These are phyloP conservation scores for Xiphophorus birchmanni DNA, from an alignment of 2,797 vertebrate species.

Conservation along the genomic window DNA sequence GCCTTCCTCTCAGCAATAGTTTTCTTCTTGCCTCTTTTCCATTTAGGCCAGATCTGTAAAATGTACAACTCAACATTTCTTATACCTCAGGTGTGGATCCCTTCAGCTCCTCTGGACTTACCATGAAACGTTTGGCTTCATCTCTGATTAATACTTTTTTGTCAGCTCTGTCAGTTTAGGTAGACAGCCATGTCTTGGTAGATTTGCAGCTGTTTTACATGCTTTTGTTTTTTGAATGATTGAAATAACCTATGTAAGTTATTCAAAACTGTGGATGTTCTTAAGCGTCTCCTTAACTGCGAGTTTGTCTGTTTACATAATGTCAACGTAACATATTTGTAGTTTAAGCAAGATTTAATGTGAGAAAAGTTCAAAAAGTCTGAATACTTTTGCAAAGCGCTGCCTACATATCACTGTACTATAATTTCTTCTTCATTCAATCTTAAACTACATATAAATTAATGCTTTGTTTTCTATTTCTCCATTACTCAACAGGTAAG, in stretches of 20 bases:
- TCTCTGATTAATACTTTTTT: neutral
- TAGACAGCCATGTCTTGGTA: neutral
- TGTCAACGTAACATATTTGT: neutral
- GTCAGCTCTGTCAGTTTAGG: neutral
- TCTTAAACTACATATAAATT: neutral
- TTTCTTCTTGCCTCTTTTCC: neutral
- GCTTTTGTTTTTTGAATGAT: neutral
- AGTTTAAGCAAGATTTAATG: neutral
- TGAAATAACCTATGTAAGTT: neutral
- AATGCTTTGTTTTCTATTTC: conserved; percentile 9
- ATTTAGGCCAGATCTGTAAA: neutral
- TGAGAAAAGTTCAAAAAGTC: neutral
- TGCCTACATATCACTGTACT: neutral
- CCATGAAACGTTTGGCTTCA: neutral
- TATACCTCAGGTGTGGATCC: neutral
- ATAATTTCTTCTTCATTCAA: neutral
- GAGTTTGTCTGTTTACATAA: neutral
- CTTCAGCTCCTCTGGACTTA: neutral
- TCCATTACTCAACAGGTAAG: conserved; percentile 77
- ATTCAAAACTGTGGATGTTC: neutral
- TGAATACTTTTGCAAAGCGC: conserved; percentile 1
- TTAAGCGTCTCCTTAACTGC: neutral
- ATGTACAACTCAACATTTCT: neutral
- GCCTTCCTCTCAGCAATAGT: neutral
- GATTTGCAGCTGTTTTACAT: neutral